Conservation (phyloP, 2,113 vertebrate genomes). For the Vidua chalybeata region DNA sequence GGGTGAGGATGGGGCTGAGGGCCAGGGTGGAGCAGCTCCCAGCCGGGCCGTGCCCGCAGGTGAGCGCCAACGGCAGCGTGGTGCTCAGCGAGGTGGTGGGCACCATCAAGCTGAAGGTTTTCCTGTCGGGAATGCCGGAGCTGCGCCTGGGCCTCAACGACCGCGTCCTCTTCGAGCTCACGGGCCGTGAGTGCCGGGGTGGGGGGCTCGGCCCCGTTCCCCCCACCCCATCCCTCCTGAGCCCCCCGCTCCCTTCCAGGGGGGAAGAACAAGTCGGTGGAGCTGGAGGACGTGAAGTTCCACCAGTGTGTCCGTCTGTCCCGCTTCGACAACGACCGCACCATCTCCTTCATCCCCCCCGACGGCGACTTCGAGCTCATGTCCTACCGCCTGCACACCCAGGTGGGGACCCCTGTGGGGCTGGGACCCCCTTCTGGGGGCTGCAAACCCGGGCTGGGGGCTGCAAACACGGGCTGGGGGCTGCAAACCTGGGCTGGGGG, state of each 20-base stretch:
- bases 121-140: neutral
- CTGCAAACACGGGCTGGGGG: too few relatives aligned
- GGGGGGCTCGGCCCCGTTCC: neutral
- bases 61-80: neutral
- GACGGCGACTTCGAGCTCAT: conserved; percentile 94
- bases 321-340: conserved; percentile 90
- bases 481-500: too few relatives aligned
- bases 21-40: accelerated
- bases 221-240: neutral
- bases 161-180: neutral
- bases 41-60: neutral
- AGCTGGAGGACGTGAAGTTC: conserved; percentile 94
- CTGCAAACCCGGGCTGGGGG: too few relatives aligned
- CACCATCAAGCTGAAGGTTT: neutral
- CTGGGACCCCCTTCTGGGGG: too few relatives aligned
- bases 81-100: neutral
- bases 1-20: accelerated
- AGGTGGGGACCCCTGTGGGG: conserved; percentile 53
- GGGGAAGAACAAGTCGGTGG: conserved; percentile 88
- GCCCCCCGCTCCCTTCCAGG: conserved; percentile 59
- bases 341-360: conserved; percentile 92
- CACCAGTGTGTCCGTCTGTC: conserved; percentile 94
- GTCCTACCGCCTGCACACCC: conserved; percentile 93
- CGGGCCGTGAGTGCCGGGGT: neutral
- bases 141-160: neutral